Conservation (phyloP, 2,888 invertebrate species). For the Gibbula magus region DNA sequence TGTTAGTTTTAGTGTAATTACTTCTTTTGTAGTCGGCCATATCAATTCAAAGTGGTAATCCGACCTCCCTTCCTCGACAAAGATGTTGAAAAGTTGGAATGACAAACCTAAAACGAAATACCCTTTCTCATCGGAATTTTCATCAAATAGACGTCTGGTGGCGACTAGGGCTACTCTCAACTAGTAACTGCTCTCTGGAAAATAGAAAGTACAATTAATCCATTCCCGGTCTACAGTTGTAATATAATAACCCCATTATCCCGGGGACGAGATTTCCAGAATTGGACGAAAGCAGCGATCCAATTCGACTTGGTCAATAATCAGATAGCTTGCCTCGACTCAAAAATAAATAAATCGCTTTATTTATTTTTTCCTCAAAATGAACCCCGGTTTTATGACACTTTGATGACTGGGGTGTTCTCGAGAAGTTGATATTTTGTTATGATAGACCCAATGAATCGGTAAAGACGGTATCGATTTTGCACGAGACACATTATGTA, state of each 20-base stretch:
- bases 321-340: background rate
- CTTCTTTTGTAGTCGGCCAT: background rate
- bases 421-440: conserved; percentile 5
- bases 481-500: background rate
- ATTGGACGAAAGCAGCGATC: background rate
- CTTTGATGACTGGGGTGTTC: background rate
- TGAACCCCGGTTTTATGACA: conserved; percentile 5
- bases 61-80: background rate
- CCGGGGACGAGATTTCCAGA: background rate
- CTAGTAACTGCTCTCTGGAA: background rate
- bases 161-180: background rate
- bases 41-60: background rate
- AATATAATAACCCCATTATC: conserved; percentile 5
- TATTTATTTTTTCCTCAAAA: conserved; percentile 10
- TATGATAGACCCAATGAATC: conserved; percentile 13
- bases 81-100: background rate
- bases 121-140: too few species aligned
- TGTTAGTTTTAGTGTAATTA: background rate
- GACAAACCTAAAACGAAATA: background rate
- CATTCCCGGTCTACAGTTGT: background rate
- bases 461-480: background rate
- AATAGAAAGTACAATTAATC: conserved; percentile 5
- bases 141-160: too few species aligned
- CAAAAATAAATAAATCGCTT: conserved; percentile 11
- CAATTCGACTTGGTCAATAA: background rate